Conservation (phyloP, 2,113 vertebrate genomes). For the Ceyx cyanopectus region DNA sequence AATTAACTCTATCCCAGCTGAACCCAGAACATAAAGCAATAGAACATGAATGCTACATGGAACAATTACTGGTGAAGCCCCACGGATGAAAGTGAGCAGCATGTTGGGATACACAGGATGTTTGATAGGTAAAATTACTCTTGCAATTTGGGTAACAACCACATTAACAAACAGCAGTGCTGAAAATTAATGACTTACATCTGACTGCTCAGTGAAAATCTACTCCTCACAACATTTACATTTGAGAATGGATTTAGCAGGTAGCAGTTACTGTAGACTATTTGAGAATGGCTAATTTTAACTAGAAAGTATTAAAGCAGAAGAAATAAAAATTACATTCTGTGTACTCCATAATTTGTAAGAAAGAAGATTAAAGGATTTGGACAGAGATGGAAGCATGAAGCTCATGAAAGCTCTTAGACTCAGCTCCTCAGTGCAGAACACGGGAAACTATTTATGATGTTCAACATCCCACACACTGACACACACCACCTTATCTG, state of each 20-base stretch:
- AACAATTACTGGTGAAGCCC: constrained; percentile 21
- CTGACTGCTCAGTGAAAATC: constrained; percentile 42
- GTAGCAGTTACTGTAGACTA: background rate
- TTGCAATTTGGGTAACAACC: constrained; percentile 15
- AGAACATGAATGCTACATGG: background rate
- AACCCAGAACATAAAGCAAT: background rate
- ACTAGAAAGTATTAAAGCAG: background rate
- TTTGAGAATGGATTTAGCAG: constrained; percentile 2
- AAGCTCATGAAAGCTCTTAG: background rate
- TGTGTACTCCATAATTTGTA: background rate
- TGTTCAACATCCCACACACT: background rate
- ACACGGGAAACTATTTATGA: background rate
- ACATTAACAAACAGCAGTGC: constrained; percentile 61
- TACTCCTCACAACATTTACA: background rate
- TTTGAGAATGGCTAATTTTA: background rate
- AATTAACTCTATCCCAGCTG: background rate
- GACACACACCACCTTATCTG: rapidly evolving
- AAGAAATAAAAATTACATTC: background rate
- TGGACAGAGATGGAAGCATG: background rate
- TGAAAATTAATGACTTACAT: constrained; percentile 70
- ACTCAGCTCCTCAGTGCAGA: background rate
- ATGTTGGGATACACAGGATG: background rate
- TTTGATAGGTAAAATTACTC: constrained; percentile 46
- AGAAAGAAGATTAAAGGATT: background rate
- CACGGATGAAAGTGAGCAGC: constrained; percentile 25